These are phyloP conservation scores for Alethe diademata DNA, from an alignment of 2,113 vertebrate genomes.

Conservation along the genomic window DNA sequence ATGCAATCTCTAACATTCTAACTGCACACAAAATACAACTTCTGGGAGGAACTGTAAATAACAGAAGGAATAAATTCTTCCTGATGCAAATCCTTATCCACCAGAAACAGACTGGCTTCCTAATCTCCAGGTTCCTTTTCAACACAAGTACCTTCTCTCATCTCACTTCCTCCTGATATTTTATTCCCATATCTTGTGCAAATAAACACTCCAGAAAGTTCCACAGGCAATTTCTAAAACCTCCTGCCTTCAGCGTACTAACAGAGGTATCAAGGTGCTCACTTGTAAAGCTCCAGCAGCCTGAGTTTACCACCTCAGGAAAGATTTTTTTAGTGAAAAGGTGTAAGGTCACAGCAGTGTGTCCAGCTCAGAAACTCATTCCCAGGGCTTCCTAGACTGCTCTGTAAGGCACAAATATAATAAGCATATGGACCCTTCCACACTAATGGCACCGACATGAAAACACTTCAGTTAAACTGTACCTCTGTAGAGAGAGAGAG, in stretches of 20 bases:
- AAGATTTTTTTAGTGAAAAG: background rate
- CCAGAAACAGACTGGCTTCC: background rate
- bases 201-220: background rate
- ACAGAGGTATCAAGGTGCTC: background rate
- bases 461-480: background rate
- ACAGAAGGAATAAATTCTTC: background rate
- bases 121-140: background rate
- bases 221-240: background rate
- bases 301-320: background rate
- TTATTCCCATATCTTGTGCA: background rate
- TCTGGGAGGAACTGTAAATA: background rate
- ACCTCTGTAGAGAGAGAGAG: background rate
- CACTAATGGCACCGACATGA: background rate
- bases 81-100: background rate
- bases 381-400: background rate
- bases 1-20: background rate
- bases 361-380: background rate
- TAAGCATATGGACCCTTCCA: background rate
- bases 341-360: background rate
- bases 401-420: background rate
- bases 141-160: background rate
- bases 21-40: background rate
- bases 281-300: background rate
- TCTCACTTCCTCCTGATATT: background rate
- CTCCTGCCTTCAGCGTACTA: background rate